Evolutionary conservation across 1,140 invertebrate species (phyloP).

Genomic region (Reticulitermes speratus): DNA sequence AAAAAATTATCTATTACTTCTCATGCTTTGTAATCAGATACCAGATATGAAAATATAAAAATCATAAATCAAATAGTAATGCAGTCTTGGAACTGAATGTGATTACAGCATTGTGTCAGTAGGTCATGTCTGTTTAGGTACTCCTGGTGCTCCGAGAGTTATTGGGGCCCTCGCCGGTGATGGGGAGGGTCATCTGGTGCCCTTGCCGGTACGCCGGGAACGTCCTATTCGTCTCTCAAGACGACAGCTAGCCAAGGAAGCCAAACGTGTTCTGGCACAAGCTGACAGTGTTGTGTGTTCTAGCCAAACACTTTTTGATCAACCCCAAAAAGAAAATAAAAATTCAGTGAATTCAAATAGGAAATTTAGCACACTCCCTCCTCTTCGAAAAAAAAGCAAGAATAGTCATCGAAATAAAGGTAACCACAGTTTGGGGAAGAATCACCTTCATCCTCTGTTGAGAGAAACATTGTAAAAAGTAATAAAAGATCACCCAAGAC

Average conservation of each 20-base stretch:
- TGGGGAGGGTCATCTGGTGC: constrained; percentile 52
- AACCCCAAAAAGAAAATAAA: no score
- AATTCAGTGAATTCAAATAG: constrained; percentile 39
- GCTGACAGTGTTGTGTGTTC: constrained; percentile 62
- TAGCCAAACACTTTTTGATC: constrained; percentile 35
- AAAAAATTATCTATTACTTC: no score
- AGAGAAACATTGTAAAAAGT: not conserved
- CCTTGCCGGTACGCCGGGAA: constrained; percentile 61
- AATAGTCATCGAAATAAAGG: not conserved
- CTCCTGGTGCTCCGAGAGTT: constrained; percentile 39
- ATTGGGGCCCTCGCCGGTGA: constrained; percentile 48
- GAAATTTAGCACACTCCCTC: constrained; percentile 63
- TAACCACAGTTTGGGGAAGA: not conserved
- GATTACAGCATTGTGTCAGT: not conserved
- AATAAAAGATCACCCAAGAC: no score
- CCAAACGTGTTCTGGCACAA: constrained; percentile 65
- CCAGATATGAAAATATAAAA: no score
- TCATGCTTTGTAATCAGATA: no score
- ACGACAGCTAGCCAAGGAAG: constrained; percentile 66
- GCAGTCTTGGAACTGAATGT: no score
- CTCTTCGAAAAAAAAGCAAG: constrained; percentile 34
- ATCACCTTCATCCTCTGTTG: constrained; percentile 19
- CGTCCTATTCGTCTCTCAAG: constrained; percentile 61
- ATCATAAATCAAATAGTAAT: no score
- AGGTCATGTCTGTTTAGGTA: not conserved